These are phyloP conservation scores for Onchidella celtica DNA, from an alignment of 2,888 invertebrate species.

Conservation along the genomic window DNA sequence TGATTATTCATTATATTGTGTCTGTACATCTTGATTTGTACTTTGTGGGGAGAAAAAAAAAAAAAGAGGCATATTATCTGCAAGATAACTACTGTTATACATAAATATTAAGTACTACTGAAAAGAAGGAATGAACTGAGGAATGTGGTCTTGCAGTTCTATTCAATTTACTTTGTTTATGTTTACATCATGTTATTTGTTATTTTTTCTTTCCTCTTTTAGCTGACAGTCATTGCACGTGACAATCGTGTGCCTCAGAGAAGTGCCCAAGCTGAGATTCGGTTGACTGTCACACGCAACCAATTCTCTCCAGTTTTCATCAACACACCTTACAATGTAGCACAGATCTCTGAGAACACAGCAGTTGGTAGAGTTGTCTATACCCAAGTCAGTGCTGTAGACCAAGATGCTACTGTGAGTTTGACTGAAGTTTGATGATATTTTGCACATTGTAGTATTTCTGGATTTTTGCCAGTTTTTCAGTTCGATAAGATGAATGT, in stretches of 20 bases:
- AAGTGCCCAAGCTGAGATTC: slow-evolving; percentile 56
- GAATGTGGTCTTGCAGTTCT: too few relatives aligned
- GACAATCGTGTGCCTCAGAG: slow-evolving; percentile 52
- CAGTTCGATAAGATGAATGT: too few relatives aligned
- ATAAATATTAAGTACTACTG: too few relatives aligned
- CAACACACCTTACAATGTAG: slow-evolving; percentile 43
- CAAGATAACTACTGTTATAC: too few relatives aligned
- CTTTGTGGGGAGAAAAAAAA: too few relatives aligned
- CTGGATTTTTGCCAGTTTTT: too few relatives aligned
- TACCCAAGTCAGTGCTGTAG: slow-evolving; percentile 50
- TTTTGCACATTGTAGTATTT: not conserved
- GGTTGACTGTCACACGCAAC: slow-evolving; percentile 62
- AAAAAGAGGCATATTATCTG: too few relatives aligned
- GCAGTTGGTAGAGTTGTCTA: slow-evolving; percentile 52
- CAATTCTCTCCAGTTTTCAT: slow-evolving; percentile 59
- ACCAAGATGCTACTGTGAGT: slow-evolving; percentile 53
- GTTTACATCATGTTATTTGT: too few relatives aligned
- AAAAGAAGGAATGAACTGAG: too few relatives aligned
- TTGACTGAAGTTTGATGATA: not conserved
- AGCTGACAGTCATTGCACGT: slow-evolving; percentile 54
- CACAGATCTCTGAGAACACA: slow-evolving; percentile 60
- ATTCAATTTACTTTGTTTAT: too few relatives aligned
- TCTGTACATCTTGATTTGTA: too few relatives aligned
- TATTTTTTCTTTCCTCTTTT: slow-evolving; percentile 40
- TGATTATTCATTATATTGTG: too few relatives aligned